phyloP scores from a whole-genome alignment of 1,140 invertebrate genomes.

The Manduca sexta region DNA sequence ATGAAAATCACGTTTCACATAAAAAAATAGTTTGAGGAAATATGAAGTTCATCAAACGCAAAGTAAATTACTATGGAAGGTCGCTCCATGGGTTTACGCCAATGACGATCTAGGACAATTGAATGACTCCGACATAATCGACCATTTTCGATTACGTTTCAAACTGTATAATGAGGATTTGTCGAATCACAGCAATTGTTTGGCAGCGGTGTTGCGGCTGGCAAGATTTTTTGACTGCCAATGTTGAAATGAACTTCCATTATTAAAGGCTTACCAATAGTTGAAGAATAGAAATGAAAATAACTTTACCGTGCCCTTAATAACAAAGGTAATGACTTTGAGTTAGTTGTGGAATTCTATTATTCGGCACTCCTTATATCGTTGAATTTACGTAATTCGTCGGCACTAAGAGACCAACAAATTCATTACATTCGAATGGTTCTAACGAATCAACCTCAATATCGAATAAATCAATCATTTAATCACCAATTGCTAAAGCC shows the following conservation, averaged over 20 bases:
- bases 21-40: too few species aligned
- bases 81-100: slow-evolving; percentile 23
- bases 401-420: too few species aligned
- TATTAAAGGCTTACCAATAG: slow-evolving; percentile 7
- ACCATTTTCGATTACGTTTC: slow-evolving; percentile 46
- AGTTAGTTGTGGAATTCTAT: too few species aligned
- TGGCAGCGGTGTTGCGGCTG: slow-evolving; percentile 25
- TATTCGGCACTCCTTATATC: too few species aligned
- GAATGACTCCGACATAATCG: slow-evolving; percentile 45
- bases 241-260: slow-evolving; percentile 33
- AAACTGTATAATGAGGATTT: slow-evolving; percentile 49
- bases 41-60: too few species aligned
- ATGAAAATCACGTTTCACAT: too few species aligned
- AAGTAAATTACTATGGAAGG: slow-evolving; percentile 7
- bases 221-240: slow-evolving; percentile 26
- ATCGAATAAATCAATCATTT: too few species aligned
- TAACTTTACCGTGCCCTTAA: background rate
- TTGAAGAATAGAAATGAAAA: background rate
- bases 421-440: too few species aligned
- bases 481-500: too few species aligned
- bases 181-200: slow-evolving; percentile 48
- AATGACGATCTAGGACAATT: slow-evolving; percentile 49
- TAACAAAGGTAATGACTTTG: background rate
- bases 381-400: too few species aligned
- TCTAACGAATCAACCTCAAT: too few species aligned